These are phyloP conservation scores for Drosophila meridionalis DNA, from an alignment of 2,888 invertebrate genomes.

Conservation along the genomic window DNA sequence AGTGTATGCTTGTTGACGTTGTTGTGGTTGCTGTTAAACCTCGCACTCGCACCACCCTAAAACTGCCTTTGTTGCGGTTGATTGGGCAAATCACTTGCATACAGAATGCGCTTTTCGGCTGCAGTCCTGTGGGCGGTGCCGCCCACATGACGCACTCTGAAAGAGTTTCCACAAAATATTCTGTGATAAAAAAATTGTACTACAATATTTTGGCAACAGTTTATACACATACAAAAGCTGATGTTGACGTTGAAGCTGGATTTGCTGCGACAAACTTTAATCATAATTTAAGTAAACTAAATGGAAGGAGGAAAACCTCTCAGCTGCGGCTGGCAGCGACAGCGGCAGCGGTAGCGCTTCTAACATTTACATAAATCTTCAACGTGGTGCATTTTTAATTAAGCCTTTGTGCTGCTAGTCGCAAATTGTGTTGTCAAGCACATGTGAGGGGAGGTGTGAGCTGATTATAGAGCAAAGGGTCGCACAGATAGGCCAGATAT, in stretches of 20 bases:
- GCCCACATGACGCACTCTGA: constrained; percentile 13
- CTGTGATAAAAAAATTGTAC: constrained; percentile 27
- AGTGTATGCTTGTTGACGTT: not conserved
- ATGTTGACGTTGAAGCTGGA: not conserved
- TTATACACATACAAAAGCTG: constrained; percentile 6
- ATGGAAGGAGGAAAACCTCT: not conserved
- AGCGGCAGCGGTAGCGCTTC: not conserved
- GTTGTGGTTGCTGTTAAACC: constrained; percentile 17
- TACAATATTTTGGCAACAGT: constrained; percentile 30
- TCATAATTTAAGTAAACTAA: constrained; percentile 32
- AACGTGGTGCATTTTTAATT: constrained; percentile 59
- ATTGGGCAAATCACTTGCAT: constrained; percentile 75
- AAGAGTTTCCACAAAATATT: constrained; percentile 41
- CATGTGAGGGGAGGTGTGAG: constrained; percentile 15
- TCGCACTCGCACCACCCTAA: constrained; percentile 19
- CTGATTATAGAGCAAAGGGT: constrained; percentile 52
- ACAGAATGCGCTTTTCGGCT: constrained; percentile 56
- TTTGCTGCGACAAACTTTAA: constrained; percentile 39
- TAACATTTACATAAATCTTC: constrained; percentile 58
- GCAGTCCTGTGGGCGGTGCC: constrained; percentile 17
- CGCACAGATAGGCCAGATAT: constrained; percentile 10
- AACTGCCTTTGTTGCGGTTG: constrained; percentile 62
- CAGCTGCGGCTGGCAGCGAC: constrained; percentile 6
- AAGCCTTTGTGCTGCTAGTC: constrained; percentile 31
- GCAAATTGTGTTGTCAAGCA: constrained; percentile 7